Evolutionary conservation across 2,888 invertebrate species (phyloP), one percentile per base, ranked within the genome.

Genomic region (Lycia hirtaria): DNA sequence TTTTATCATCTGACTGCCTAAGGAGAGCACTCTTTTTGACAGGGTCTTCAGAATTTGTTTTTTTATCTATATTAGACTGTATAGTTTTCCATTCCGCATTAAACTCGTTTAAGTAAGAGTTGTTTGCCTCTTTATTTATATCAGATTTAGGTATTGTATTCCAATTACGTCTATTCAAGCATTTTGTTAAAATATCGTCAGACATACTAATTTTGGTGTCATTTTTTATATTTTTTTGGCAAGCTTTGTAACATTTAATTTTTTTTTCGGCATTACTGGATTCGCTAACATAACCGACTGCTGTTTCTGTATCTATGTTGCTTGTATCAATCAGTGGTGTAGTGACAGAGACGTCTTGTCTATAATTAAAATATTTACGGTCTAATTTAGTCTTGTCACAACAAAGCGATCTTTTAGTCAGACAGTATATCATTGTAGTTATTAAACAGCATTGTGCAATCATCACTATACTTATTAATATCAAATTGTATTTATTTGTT

Each of bases 171-270:
- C 90, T 76, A 2, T 80, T 88, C 4, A 91, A 35, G 57, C 88
- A 91, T 75, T 91, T 92, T 0, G 86, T 79, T 32, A 92, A 57
- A 12, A 91, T 88, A 64, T 91, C 91, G 54, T 92, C 91, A 0
- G 91, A 89, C 75, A 88, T 76, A 50, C 85, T 81, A 1, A 77
- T 62, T 65, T 85, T 85, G 0, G 73, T 58, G 7, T 77, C 75
- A 7, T 76, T 70, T 30, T 73, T 72, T 12, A 68, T 68, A 28
- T 85, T 80, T 43, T 85, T 86, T 32, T 86, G 85, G 32, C 87
- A 88, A 0, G 91, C 82, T 63, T 88, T 87, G 53, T 91, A 91
- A 51, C 85, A 85, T 71, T 80, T 83, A 1, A 87, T 83, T 60
- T 80, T 87, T 24, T 81, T 83, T 33, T 87, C 82, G 0, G 80